Conservation (phyloP, 2,797 vertebrate species). For the Parambassis ranga region DNA sequence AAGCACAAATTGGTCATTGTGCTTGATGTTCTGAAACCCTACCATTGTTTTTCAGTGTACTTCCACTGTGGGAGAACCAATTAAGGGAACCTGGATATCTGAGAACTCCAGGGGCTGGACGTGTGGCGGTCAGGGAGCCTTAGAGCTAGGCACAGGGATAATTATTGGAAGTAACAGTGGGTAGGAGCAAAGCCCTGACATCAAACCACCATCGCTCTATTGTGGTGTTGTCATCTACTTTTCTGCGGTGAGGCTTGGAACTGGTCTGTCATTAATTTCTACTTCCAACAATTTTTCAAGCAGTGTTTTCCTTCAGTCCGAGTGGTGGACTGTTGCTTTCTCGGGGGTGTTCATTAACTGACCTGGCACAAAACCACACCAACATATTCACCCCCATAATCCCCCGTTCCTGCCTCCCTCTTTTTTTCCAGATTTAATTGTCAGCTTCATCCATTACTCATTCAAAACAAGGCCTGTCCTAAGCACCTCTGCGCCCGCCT, state of each 20-base stretch:
- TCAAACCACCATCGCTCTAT: conserved; percentile 31
- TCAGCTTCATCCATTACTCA: conserved; percentile 61
- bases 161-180: conserved; percentile 56
- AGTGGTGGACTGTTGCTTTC: conserved; percentile 24
- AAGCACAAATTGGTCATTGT: conserved; percentile 64
- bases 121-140: conserved; percentile 28
- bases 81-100: conserved; percentile 63
- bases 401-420: neutral
- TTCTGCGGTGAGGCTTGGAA: conserved; percentile 23
- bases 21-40: conserved; percentile 62
- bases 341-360: conserved; percentile 62
- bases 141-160: conserved; percentile 36
- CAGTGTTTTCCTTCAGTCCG: conserved; percentile 12
- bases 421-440: conserved; percentile 56
- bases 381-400: conserved; percentile 39
- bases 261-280: conserved; percentile 65
- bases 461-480: conserved; percentile 61
- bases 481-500: conserved; percentile 46
- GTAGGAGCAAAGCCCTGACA: conserved; percentile 18
- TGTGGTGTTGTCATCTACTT: conserved; percentile 37
- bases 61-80: conserved; percentile 63
- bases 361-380: conserved; percentile 52
- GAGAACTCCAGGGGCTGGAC: conserved; percentile 48
- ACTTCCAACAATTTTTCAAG: conserved; percentile 40
- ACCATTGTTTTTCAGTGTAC: conserved; percentile 45